Base-by-base conservation (phyloP, 2,888 invertebrate species). In the Eupithecia insigniata region DNA sequence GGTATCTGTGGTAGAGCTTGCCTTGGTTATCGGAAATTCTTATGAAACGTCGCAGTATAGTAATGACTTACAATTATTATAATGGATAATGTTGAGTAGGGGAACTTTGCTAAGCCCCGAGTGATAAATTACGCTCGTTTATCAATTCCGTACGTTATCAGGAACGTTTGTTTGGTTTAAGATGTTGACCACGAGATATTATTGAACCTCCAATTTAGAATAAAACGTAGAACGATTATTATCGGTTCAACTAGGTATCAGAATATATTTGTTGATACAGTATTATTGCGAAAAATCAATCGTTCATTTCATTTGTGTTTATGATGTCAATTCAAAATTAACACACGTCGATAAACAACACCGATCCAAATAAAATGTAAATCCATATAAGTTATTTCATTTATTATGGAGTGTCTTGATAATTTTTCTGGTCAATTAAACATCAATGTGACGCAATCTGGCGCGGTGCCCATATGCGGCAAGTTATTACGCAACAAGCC, bases 351-450 rank as follows among this genome's bases (percentile, higher is more conserved):
- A 62, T 62, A 62, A 32, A 62, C n/a, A n/a, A 62, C 30, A 12
- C 22, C 61, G 34, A 62, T 60, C 28, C 60, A 30, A 60, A 30
- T 36, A 36, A 22, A 64, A 64, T 55, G 30, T 26, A 39, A 64
- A 55, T 51, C 55, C 12, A 65, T 55, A 74, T 71, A 74, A 76
- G 69, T 58, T 66, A 67, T 75, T 76, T 73, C 72, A 78, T 78
- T 77, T 78, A 73, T 75, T 72, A 74, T 70, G 69, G 67, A 72
- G 39, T 76, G 69, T 66, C 76, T 81, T 81, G 78, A 85, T 82
- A 82, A 82, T 75, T 78, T 83, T 84, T 87, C 84, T 81, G 84
- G 80, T 80, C 83, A 86, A 87, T 87, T 86, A 83, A 85, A 78
- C 82, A 75, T 76, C 79, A 79, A 81, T 82, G 80, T 86, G 83